Conservation (phyloP, 2,888 invertebrate genomes). For the Nomada fabriciana region DNA sequence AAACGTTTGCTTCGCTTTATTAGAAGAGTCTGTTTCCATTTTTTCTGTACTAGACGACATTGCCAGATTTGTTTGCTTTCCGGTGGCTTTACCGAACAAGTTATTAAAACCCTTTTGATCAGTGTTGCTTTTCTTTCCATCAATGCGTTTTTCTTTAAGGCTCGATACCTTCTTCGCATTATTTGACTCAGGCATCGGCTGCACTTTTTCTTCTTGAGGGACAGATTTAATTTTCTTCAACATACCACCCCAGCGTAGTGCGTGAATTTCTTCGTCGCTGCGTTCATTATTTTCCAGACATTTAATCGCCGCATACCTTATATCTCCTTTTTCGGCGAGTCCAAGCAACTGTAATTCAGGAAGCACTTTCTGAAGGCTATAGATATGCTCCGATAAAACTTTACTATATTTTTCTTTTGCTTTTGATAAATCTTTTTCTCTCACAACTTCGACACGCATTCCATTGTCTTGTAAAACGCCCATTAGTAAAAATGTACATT, state of each 20-base stretch:
- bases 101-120: conserved; percentile 72
- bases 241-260: conserved; percentile 70
- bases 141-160: conserved; percentile 57
- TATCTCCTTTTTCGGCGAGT: conserved; percentile 74
- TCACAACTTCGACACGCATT: conserved; percentile 81
- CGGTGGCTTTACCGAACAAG: conserved; percentile 75
- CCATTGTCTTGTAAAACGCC: conserved; percentile 78
- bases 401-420: conserved; percentile 79
- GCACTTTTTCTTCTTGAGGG: conserved; percentile 37
- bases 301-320: conserved; percentile 78
- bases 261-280: conserved; percentile 70
- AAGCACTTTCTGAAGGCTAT: conserved; percentile 83
- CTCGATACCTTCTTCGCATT: conserved; percentile 31
- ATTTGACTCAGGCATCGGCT: background rate
- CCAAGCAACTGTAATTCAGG: conserved; percentile 76
- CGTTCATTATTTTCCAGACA: conserved; percentile 67
- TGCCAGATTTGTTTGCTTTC: conserved; percentile 53
- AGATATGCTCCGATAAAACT: conserved; percentile 83
- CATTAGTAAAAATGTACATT: conserved; percentile 81
- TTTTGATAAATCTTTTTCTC: conserved; percentile 75
- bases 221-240: conserved; percentile 28
- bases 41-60: conserved; percentile 1
- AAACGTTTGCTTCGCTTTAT: conserved; percentile 14
- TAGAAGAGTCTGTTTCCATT: background rate
- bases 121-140: conserved; percentile 55